Evolutionary conservation across 1,140 invertebrate genomes (phyloP).

Genomic region (Pogonomyrmex barbatus): DNA sequence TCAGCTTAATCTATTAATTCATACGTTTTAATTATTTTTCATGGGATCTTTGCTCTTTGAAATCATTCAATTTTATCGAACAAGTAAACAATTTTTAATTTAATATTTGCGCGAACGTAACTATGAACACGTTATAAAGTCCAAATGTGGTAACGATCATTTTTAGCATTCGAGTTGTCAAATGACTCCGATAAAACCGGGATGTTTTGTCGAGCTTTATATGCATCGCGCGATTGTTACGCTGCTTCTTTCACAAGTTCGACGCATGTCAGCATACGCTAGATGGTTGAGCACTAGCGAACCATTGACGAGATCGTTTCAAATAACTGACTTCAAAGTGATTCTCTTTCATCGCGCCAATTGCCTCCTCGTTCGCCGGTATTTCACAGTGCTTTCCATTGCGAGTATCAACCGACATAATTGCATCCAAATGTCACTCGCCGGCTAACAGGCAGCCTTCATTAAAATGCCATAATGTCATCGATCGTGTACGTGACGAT

Average conservation of each 20-base stretch:
- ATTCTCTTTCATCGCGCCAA: neutral
- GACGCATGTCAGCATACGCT: neutral
- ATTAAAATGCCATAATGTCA: constrained; percentile 58
- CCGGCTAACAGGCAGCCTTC: constrained; percentile 27
- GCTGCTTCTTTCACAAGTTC: constrained; percentile 1
- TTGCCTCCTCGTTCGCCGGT: neutral
- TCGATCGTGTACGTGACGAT: constrained; percentile 26
- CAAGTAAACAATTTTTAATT: neutral
- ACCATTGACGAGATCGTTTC: neutral
- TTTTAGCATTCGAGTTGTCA: neutral
- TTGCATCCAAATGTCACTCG: constrained; percentile 36
- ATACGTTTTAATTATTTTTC: neutral
- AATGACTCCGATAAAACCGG: constrained; percentile 27
- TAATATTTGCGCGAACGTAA: neutral
- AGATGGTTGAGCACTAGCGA: neutral
- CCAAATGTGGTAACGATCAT: neutral
- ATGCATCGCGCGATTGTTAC: neutral
- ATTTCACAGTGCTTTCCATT: constrained; percentile 16
- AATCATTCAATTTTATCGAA: neutral
- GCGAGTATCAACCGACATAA: constrained; percentile 43
- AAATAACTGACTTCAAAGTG: constrained; percentile 25
- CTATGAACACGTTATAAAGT: neutral
- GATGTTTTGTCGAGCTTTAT: constrained; percentile 14
- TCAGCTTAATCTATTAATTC: neutral
- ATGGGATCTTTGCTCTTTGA: neutral